These are phyloP conservation scores for Tragelaphus oryx DNA, from an alignment of 2,797 vertebrate genomes.

Conservation along the genomic window DNA sequence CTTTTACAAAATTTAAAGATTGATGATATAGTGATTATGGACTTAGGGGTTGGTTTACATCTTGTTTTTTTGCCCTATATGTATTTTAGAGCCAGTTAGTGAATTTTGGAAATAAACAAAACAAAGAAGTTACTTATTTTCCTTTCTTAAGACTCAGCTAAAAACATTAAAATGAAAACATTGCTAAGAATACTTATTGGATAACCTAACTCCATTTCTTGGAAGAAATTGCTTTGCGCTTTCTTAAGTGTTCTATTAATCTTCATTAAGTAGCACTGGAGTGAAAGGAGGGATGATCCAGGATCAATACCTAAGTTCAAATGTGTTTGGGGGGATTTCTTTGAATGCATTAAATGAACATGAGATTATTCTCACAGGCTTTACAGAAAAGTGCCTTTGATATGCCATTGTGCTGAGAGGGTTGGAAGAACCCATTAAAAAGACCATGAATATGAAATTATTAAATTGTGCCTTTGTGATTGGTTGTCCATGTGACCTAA, in stretches of 20 bases:
- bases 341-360: neutral
- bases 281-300: neutral
- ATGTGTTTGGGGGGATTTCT: neutral
- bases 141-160: neutral
- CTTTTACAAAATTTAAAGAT: slow-evolving; percentile 1
- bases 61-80: neutral
- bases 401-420: neutral
- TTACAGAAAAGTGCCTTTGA: neutral
- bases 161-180: neutral
- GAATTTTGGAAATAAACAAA: neutral
- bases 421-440: neutral
- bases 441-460: neutral
- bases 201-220: neutral
- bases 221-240: neutral
- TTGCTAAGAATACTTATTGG: neutral
- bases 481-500: neutral
- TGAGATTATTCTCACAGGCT: neutral
- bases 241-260: neutral
- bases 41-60: neutral
- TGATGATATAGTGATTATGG: neutral
- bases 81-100: neutral
- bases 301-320: neutral
- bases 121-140: neutral
- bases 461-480: neutral
- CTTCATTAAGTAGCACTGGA: neutral